These are phyloP conservation scores for Hedychridium roseum DNA, from an alignment of 2,888 invertebrate species.

Conservation along the genomic window DNA sequence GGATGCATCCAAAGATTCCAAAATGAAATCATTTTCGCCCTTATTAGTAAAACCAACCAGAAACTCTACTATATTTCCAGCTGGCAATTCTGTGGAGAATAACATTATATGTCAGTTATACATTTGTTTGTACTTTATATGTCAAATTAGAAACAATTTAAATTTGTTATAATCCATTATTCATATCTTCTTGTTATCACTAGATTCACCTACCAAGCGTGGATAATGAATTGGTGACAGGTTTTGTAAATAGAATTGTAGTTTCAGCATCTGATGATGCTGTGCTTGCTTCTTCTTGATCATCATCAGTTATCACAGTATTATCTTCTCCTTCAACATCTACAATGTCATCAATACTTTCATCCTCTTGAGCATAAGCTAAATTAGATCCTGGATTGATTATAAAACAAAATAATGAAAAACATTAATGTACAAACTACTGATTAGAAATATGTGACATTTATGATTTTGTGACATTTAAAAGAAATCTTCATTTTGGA, in stretches of 20 bases:
- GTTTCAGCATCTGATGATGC: slow-evolving; percentile 93
- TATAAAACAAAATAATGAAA: not conserved
- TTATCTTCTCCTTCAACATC: slow-evolving; percentile 71
- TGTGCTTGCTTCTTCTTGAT: slow-evolving; percentile 71
- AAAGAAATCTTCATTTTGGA: slow-evolving; percentile 3
- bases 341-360: slow-evolving; percentile 66
- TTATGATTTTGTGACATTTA: not conserved
- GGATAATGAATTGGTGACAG: slow-evolving; percentile 63
- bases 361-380: slow-evolving; percentile 70
- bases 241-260: slow-evolving; percentile 87
- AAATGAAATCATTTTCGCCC: slow-evolving; percentile 87
- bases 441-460: not conserved
- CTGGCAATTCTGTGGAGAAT: slow-evolving; percentile 79
- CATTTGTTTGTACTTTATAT: no score
- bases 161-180: no score
- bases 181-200: no score
- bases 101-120: slow-evolving; percentile 10
- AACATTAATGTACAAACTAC: not conserved
- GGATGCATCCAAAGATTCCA: slow-evolving; percentile 95
- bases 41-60: slow-evolving; percentile 96
- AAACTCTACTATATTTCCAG: slow-evolving; percentile 92
- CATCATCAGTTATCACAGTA: slow-evolving; percentile 63
- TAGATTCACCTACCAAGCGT: slow-evolving; percentile 49
- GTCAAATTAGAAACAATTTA: no score
- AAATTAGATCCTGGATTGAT: slow-evolving; percentile 63